Evolutionary conservation across 2,888 invertebrate species (phyloP), one percentile per base, ranked within the genome.

Genomic region (Tipula unca): DNA sequence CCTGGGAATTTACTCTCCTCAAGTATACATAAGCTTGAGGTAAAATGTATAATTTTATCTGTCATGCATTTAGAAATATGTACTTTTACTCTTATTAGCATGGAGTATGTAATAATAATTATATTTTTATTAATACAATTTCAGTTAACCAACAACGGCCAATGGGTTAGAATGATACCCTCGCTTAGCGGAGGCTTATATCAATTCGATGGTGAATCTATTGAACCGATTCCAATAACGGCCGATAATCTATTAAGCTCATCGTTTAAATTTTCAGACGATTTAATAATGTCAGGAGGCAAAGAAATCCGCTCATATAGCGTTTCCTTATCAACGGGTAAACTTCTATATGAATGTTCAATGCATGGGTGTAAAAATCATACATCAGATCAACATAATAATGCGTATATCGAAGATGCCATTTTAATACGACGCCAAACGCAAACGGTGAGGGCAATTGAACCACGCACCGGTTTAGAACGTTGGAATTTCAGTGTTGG

Each of bases 401-500:
- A 90, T 88, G 87, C 89, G 0, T 87, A 89, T 5, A 82, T 90
- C 36, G 91, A 91, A 85, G 92, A 93, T 87, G 92, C 98, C 32
- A 91, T 99, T 48, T 93, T 99, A 17, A 91, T 99, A 85, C 94
- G 96, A 87, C 93, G 97, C 39, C 95, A 94, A 88, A 96, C 97
- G 2, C 96, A 96, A 90, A 97, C 96, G 6, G 96, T 99, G 14
- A 92, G 98, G 85, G 98, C 98, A 3, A 93, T 98, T 3, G 98
- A 98, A 89, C 95, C 97, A 0, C 92, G 95, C 85, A 94, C 95
- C 10, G 98, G 99, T 1, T 90, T 91, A 83, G 98, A 99, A 92
- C 92, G 97, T 89, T 98, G 98, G 98, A 98, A 98, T 92, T 98
- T 98, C 90, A 98, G 97, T 90, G 98, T 98, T 29, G 97, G 96